phyloP scores from a whole-genome alignment of 2,888 invertebrate genomes.

The Helobdella robusta region DNA sequence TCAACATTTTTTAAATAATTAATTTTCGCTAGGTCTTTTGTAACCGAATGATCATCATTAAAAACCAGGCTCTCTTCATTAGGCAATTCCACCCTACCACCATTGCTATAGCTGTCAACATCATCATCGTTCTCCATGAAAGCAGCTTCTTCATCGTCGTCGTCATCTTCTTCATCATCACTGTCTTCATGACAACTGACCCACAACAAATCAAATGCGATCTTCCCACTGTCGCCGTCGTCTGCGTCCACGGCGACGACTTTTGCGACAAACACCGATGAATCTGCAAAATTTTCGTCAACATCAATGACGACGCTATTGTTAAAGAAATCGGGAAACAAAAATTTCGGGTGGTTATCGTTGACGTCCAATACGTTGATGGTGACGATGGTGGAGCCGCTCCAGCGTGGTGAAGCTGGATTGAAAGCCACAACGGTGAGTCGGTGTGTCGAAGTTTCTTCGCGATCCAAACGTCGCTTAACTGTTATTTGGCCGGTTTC shows the following conservation, averaged over 20 bases:
- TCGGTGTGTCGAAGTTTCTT: slow-evolving; percentile 23
- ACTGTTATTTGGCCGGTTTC: slow-evolving; percentile 27
- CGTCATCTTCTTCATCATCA: not conserved
- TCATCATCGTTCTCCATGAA: too few species aligned
- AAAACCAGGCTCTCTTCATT: too few species aligned
- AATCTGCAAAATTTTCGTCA: not conserved
- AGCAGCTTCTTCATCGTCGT: not conserved
- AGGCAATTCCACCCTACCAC: too few species aligned
- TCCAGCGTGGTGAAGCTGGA: slow-evolving; percentile 16
- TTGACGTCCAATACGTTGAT: slow-evolving; percentile 33
- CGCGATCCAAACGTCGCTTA: slow-evolving; percentile 29
- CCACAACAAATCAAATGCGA: slow-evolving; percentile 15
- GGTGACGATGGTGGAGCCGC: slow-evolving; percentile 30
- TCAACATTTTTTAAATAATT: too few species aligned
- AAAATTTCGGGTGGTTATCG: slow-evolving; percentile 34
- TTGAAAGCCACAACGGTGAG: slow-evolving; percentile 29
- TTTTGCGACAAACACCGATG: slow-evolving; percentile 16
- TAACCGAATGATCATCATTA: too few species aligned
- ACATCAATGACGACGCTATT: slow-evolving; percentile 23
- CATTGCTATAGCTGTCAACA: too few species aligned
- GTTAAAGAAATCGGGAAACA: slow-evolving; percentile 31
- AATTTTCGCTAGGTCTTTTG: too few species aligned
- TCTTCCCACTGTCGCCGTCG: slow-evolving; percentile 20
- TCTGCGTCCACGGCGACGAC: slow-evolving; percentile 21
- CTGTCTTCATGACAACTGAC: not conserved